These are phyloP conservation scores for Pantala flavescens DNA, from an alignment of 1,140 invertebrate genomes.

Conservation along the genomic window DNA sequence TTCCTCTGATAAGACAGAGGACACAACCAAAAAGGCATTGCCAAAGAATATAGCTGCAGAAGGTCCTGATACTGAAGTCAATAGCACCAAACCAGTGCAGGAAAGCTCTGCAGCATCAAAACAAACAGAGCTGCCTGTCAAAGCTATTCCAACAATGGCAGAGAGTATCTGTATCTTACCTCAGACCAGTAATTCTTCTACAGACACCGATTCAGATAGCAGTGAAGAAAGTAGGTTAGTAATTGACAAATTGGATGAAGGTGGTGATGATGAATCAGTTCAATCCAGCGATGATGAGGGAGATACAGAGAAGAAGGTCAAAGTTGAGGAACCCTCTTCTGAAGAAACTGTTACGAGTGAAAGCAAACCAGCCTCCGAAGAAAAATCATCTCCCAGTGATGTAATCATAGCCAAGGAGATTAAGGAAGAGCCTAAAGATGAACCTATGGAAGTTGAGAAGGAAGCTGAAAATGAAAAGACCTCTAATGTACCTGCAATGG, in stretches of 20 bases:
- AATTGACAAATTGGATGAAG: conserved; percentile 21
- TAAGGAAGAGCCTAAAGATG: conserved; percentile 13
- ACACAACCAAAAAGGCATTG: background rate
- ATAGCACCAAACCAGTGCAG: background rate
- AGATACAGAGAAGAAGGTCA: background rate
- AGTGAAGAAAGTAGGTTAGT: conserved; percentile 20
- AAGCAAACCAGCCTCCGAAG: too few relatives aligned
- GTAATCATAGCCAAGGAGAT: too few relatives aligned
- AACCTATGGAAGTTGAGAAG: conserved; percentile 19
- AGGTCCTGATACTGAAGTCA: background rate
- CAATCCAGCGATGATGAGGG: conserved; percentile 23
- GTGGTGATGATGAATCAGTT: conserved; percentile 23
- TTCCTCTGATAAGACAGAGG: background rate
- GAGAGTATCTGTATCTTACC: background rate
- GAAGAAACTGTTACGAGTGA: too few relatives aligned
- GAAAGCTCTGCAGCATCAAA: background rate
- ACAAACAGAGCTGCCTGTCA: background rate
- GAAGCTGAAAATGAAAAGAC: background rate
- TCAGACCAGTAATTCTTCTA: background rate
- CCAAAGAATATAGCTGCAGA: background rate
- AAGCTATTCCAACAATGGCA: background rate
- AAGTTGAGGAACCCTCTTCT: too few relatives aligned
- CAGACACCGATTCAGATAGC: conserved; percentile 22
- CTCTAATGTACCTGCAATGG: background rate
- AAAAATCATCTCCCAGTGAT: too few relatives aligned